Conservation (phyloP, 2,797 vertebrate species). For the Molothrus aeneus region DNA sequence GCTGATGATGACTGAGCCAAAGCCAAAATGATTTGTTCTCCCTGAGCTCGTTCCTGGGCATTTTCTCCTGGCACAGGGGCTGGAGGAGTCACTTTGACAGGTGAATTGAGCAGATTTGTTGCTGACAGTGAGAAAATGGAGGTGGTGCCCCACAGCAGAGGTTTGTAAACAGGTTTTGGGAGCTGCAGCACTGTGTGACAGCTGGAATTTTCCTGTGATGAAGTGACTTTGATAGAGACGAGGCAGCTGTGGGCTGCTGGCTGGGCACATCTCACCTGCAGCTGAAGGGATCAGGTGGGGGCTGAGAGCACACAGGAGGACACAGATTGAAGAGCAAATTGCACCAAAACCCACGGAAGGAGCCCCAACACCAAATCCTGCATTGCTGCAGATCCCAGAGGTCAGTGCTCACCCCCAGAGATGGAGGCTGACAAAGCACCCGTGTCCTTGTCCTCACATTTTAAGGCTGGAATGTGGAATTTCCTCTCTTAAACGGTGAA, state of each 20-base stretch:
- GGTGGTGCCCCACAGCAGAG: not conserved
- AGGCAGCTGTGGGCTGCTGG: not conserved
- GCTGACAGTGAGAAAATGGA: conserved; percentile 23
- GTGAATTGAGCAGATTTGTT: not conserved
- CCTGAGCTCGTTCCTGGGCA: not conserved
- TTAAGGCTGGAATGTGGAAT: not conserved
- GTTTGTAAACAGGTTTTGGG: not conserved
- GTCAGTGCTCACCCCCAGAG: not conserved
- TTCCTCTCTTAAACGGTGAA: not conserved
- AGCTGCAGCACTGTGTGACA: not conserved
- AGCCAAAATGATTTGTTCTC: not conserved
- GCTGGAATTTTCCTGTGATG: not conserved
- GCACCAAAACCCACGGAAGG: not conserved
- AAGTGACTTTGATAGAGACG: not conserved
- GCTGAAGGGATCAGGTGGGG: not conserved
- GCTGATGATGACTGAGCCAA: not conserved
- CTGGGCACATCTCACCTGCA: not conserved
- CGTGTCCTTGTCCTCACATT: rapidly evolving
- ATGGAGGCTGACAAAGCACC: not conserved
- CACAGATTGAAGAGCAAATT: not conserved
- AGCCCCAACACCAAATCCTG: not conserved
- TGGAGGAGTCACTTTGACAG: not conserved
- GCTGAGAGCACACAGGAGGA: not conserved
- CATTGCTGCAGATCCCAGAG: rapidly evolving
- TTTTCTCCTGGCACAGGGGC: not conserved